phyloP scores from a whole-genome alignment of 2,113 vertebrate species.

The Semicossyphus pulcher region DNA sequence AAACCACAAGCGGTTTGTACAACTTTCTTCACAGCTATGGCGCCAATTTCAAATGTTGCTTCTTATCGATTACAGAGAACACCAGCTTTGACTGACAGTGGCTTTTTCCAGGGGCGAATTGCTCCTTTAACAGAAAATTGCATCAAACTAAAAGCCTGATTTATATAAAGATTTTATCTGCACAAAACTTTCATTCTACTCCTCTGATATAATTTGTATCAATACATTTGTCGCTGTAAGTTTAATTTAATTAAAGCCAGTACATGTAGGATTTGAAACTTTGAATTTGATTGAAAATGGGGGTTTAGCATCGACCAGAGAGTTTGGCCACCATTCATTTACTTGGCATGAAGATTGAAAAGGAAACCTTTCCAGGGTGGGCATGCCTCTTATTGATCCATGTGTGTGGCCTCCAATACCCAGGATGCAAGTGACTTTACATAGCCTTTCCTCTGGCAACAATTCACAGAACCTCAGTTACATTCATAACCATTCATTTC shows the following conservation, averaged over 20 bases:
- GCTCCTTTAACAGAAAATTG: too few relatives aligned
- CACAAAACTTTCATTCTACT: neutral
- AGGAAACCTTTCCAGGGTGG: conserved; percentile 44
- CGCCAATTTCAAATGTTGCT: too few relatives aligned
- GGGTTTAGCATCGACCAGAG: neutral
- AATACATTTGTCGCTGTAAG: neutral
- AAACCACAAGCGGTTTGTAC: too few relatives aligned
- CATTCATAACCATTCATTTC: conserved; percentile 51
- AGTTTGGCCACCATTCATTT: neutral
- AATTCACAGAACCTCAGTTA: conserved; percentile 39
- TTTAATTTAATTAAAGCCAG: neutral
- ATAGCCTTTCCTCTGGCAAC: conserved; percentile 25
- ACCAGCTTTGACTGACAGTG: too few relatives aligned
- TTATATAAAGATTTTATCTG: neutral
- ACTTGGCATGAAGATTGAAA: conserved; percentile 11
- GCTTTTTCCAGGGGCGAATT: too few relatives aligned
- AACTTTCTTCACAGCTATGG: too few relatives aligned
- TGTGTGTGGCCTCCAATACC: conserved; percentile 3
- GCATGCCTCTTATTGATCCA: neutral
- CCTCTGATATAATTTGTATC: neutral
- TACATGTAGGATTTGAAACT: neutral
- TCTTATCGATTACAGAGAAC: too few relatives aligned
- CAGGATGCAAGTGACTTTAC: neutral
- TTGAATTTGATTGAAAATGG: too few relatives aligned
- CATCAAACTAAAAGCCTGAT: too few relatives aligned